Evolutionary conservation across 2,113 vertebrate genomes (phyloP).

Genomic region (Rhinolophus sinicus): DNA sequence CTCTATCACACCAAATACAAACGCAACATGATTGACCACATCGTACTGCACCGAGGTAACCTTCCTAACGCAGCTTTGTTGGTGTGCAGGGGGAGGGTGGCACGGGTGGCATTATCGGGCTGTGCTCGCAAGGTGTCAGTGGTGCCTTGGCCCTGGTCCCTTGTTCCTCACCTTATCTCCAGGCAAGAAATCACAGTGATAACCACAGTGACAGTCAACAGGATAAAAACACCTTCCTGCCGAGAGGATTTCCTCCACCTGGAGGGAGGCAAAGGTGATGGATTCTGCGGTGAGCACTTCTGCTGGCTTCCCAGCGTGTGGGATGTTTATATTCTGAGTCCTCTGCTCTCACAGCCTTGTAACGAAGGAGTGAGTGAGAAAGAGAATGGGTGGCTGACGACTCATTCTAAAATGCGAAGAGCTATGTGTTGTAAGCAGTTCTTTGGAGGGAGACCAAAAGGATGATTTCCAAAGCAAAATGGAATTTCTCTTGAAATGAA

Average conservation of each 20-base stretch:
- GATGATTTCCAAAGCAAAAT: background rate
- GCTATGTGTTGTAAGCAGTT: background rate
- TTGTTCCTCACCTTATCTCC: background rate
- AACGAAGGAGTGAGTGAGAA: background rate
- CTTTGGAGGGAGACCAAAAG: background rate
- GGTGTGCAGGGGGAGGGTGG: background rate
- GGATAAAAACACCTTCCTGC: background rate
- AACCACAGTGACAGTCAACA: background rate
- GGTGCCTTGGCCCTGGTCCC: background rate
- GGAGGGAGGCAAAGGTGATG: background rate
- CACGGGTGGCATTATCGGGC: fast-evolving
- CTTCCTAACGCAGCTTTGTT: background rate
- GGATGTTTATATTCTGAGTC: background rate
- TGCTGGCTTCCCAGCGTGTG: background rate
- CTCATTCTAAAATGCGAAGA: background rate
- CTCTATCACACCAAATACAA: slow-evolving; percentile 99
- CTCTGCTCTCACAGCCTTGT: background rate
- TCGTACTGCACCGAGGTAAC: slow-evolving; percentile 97
- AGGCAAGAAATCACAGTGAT: background rate
- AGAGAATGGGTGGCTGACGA: background rate
- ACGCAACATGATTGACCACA: slow-evolving; percentile 99
- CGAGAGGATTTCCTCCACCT: background rate
- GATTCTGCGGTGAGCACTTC: background rate
- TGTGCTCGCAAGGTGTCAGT: background rate
- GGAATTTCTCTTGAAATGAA: background rate